phyloP scores from a whole-genome alignment of 2,888 invertebrate species.

The Diarsia rubi region DNA sequence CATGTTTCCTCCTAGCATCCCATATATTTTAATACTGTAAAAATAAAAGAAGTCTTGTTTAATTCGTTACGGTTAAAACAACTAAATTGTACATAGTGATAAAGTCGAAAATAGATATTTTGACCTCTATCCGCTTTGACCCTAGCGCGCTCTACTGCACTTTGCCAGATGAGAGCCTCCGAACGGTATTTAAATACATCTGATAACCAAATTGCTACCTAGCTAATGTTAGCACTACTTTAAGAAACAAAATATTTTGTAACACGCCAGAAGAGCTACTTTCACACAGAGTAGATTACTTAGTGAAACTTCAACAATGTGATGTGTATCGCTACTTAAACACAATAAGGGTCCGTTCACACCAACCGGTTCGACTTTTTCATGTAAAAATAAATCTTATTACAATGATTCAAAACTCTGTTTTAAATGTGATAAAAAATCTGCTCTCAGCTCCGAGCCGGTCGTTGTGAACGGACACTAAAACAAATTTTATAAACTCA shows the following conservation, averaged over 20 bases:
- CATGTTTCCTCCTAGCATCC: too few species aligned
- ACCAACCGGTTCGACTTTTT: too few species aligned
- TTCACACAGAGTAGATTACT: neutral
- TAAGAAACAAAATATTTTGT: neutral
- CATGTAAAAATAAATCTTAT: too few species aligned
- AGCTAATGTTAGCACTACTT: neutral
- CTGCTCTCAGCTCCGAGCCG: too few species aligned
- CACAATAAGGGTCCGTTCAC: too few species aligned
- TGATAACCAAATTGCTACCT: neutral
- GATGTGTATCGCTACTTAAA: too few species aligned
- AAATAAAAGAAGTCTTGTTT: neutral
- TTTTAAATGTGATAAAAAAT: too few species aligned
- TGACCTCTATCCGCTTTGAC: neutral
- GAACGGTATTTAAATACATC: neutral
- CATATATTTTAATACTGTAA: neutral
- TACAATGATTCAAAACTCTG: too few species aligned
- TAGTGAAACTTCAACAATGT: neutral
- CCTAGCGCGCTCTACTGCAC: conserved; percentile 15
- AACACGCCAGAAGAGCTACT: neutral
- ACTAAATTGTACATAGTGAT: neutral
- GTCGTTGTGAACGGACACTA: too few species aligned
- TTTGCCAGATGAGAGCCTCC: conserved; percentile 17
- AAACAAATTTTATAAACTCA: too few species aligned
- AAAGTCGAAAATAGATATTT: conserved; percentile 7
- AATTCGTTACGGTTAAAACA: neutral